Percentiles rank a stretch among this genome's conserved stretches.
phyloP scores from a whole-genome alignment of 2,888 invertebrate genomes.

The Drosophila monieri region DNA sequence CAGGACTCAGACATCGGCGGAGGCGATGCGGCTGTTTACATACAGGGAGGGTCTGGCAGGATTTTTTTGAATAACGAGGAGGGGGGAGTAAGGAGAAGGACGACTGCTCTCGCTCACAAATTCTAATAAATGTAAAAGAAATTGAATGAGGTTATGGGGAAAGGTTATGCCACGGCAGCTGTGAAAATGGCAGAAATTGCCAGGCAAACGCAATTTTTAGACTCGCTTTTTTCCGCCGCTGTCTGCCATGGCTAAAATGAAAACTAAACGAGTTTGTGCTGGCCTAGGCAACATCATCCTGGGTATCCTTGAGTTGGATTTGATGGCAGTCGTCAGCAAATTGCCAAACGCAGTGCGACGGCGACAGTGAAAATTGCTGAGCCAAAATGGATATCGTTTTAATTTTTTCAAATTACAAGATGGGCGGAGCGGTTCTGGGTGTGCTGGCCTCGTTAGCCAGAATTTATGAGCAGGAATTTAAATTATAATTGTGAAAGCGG shows the following conservation, averaged over 20 bases:
- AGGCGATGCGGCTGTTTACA: constrained; percentile 51
- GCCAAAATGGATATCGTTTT: constrained; percentile 76
- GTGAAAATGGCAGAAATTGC: constrained; percentile 70
- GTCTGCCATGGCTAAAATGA: constrained; percentile 56
- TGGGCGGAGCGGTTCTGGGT: neutral
- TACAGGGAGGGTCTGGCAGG: constrained; percentile 51
- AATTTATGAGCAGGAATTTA: constrained; percentile 42
- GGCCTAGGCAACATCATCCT: constrained; percentile 42
- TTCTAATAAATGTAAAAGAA: constrained; percentile 77
- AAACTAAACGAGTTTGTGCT: constrained; percentile 75
- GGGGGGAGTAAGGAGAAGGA: neutral
- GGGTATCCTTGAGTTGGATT: constrained; percentile 36
- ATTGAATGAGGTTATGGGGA: constrained; percentile 69
- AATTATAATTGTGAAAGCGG: constrained; percentile 32
- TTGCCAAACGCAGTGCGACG: constrained; percentile 68
- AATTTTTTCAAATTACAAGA: constrained; percentile 61
- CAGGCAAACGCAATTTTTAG: constrained; percentile 68
- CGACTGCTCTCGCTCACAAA: constrained; percentile 50
- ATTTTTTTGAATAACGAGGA: constrained; percentile 43
- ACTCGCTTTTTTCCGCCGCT: constrained; percentile 23
- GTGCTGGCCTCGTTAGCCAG: constrained; percentile 23
- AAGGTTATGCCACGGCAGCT: constrained; percentile 68
- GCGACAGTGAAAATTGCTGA: constrained; percentile 65
- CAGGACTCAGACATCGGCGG: constrained; percentile 25
- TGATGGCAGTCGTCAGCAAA: constrained; percentile 72